Evolutionary conservation across 2,113 vertebrate genomes (phyloP).

Genomic region (Prietella phreatophila): DNA sequence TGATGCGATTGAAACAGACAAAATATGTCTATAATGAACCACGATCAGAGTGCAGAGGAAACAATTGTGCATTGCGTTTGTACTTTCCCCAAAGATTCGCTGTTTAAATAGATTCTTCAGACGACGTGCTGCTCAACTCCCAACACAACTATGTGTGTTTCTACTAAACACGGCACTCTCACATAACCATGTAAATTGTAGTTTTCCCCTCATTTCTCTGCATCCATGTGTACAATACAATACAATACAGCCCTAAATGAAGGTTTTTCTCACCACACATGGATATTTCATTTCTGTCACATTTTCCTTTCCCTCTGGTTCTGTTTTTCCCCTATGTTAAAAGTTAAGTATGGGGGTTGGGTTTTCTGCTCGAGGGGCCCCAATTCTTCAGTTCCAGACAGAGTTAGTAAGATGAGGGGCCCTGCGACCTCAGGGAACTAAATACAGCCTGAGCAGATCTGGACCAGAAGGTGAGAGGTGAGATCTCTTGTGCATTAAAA

Average conservation of each 20-base stretch:
- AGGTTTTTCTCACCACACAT: conserved; percentile 21
- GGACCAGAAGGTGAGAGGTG: background rate
- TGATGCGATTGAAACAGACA: conserved; percentile 7
- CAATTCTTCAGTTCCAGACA: conserved; percentile 26
- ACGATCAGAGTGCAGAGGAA: background rate
- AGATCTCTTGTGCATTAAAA: background rate
- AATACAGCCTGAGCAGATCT: background rate
- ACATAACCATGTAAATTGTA: background rate
- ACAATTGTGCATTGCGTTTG: background rate
- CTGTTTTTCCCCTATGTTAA: conserved; percentile 4
- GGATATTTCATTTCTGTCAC: conserved; percentile 41
- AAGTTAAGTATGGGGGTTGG: background rate
- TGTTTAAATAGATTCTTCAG: conserved; percentile 2
- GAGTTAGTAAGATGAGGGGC: conserved; percentile 16
- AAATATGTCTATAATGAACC: conserved; percentile 9
- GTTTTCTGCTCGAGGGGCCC: conserved; percentile 5
- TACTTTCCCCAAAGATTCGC: background rate
- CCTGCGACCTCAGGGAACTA: conserved; percentile 20
- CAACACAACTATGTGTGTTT: background rate
- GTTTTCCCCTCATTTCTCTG: background rate
- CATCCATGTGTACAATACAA: background rate
- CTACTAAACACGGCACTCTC: background rate
- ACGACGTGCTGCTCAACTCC: background rate
- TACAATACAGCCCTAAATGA: background rate
- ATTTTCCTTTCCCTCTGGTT: conserved; percentile 9